These are phyloP conservation scores for Branchipolynoe longqiensis DNA, from an alignment of 2,888 invertebrate species.

Conservation along the genomic window DNA sequence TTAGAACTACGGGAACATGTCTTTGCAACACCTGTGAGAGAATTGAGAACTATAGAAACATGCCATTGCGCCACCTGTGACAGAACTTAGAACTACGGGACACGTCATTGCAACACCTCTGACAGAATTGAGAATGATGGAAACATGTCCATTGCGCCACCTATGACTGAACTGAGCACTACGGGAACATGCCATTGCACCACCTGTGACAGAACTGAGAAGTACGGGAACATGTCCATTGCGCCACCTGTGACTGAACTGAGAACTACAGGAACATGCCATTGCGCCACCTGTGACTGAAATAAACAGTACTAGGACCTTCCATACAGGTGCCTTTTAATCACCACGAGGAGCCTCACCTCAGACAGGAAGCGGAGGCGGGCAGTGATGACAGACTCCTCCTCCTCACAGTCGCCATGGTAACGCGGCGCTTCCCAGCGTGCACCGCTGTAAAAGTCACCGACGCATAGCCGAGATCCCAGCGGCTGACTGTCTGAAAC, in stretches of 20 bases:
- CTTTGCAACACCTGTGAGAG: too few species aligned
- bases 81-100: too few species aligned
- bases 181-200: too few species aligned
- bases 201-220: neutral
- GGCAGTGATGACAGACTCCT: neutral
- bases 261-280: too few species aligned
- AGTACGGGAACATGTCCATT: neutral
- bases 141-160: neutral
- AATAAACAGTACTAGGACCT: neutral
- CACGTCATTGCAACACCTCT: too few species aligned
- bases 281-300: neutral
- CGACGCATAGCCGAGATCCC: slow-evolving; percentile 22
- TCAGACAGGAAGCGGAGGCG: slow-evolving; percentile 14
- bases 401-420: slow-evolving; percentile 1
- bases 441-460: slow-evolving; percentile 33
- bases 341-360: neutral
- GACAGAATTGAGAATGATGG: too few species aligned
- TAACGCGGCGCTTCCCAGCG: slow-evolving; percentile 23
- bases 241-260: neutral
- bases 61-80: too few species aligned
- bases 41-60: too few species aligned
- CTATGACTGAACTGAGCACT: too few species aligned
- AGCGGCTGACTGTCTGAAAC: slow-evolving; percentile 52
- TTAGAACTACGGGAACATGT: too few species aligned
- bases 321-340: too few species aligned